phyloP scores from a whole-genome alignment of 1,140 invertebrate genomes.

The Rhagoletis zephyria region DNA sequence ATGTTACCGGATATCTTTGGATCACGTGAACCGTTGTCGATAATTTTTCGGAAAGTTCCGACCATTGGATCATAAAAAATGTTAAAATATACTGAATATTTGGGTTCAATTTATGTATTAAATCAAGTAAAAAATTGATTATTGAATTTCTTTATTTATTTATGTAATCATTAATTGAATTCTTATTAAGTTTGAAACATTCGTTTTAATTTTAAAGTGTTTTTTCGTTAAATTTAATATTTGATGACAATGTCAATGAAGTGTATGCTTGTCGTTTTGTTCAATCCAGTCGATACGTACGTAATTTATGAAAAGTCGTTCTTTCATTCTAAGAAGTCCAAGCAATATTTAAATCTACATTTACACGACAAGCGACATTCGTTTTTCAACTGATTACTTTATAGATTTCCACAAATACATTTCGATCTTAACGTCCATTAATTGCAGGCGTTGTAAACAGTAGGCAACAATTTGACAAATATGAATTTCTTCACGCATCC shows the following conservation, averaged over 20 bases:
- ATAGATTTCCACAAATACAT: no score
- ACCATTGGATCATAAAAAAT: no score
- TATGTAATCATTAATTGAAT: slow-evolving; percentile 51
- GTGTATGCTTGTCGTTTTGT: background rate
- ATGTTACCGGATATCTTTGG: no score
- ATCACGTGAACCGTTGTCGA: no score
- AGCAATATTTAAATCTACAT: no score
- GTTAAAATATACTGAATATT: no score
- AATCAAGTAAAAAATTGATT: background rate
- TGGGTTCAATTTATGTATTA: no score
- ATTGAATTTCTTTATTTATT: slow-evolving; percentile 53
- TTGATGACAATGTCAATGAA: background rate
- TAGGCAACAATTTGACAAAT: background rate
- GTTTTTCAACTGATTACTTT: no score
- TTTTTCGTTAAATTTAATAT: slow-evolving; percentile 25
- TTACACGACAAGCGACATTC: no score
- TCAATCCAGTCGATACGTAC: background rate
- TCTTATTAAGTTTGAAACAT: slow-evolving; percentile 39
- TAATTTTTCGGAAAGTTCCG: no score
- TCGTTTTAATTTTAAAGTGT: slow-evolving; percentile 44
- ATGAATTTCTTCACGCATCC: background rate
- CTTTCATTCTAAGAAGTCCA: no score
- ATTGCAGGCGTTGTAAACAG: background rate
- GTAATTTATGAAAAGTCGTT: background rate
- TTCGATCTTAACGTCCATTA: background rate